Evolutionary conservation across 1,140 invertebrate genomes (phyloP).

Genomic region (Pseudachorutes palmiensis): DNA sequence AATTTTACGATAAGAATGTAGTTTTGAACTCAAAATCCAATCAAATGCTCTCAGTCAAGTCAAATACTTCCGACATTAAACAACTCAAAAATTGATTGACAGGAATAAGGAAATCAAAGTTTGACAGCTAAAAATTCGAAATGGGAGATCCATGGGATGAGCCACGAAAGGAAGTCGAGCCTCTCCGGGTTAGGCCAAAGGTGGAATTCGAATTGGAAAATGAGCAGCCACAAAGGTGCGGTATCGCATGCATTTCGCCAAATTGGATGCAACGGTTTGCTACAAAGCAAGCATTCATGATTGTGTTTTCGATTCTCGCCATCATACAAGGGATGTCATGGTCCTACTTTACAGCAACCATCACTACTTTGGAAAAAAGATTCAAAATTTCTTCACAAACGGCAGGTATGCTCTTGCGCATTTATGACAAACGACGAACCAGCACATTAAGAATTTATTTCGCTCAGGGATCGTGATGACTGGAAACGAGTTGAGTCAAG

Average conservation of each 20-base stretch:
- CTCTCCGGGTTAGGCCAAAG: not conserved
- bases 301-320: constrained; percentile 59
- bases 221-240: constrained; percentile 53
- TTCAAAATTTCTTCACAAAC: constrained; percentile 93
- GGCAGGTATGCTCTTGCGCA: too few relatives aligned
- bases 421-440: too few relatives aligned
- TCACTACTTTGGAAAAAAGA: constrained; percentile 92
- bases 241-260: constrained; percentile 59
- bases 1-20: not conserved
- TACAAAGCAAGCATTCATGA: constrained; percentile 79
- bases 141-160: too few relatives aligned
- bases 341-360: constrained; percentile 91
- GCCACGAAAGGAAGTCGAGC: not conserved
- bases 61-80: too few relatives aligned
- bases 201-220: constrained; percentile 20
- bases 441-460: too few relatives aligned
- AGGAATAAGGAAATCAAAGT: too few relatives aligned
- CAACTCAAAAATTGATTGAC: too few relatives aligned
- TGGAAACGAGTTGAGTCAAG: constrained; percentile 63
- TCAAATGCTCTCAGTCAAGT: too few relatives aligned
- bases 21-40: not conserved
- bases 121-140: too few relatives aligned
- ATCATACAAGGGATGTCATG: constrained; percentile 88
- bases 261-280: constrained; percentile 66
- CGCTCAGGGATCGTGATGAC: constrained; percentile 56